Conservation (phyloP, 2,797 vertebrate species). For the Clarias laeviceps region DNA sequence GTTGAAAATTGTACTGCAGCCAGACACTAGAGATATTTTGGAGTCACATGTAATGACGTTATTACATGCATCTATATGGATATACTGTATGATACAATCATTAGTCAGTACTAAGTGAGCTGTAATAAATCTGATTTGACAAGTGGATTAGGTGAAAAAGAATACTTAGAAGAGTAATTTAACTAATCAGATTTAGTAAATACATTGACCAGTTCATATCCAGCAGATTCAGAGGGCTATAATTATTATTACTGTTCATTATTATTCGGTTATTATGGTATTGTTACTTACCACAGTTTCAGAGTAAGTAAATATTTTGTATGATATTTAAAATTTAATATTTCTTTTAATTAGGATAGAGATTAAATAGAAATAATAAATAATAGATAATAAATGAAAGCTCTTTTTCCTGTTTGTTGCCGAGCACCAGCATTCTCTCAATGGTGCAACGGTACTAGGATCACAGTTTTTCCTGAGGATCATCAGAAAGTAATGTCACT, state of each 20-base stretch:
- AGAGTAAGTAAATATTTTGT: neutral
- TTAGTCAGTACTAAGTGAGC: neutral
- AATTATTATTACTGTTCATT: no score
- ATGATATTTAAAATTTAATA: neutral
- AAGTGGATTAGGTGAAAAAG: neutral
- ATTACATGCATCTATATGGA: neutral
- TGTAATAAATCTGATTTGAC: neutral
- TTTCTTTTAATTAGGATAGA: neutral
- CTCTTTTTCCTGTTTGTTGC: neutral
- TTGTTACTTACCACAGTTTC: neutral
- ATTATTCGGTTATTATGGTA: no score
- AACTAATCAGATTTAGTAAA: neutral
- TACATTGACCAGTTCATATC: neutral
- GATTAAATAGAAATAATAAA: neutral
- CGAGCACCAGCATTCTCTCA: no score
- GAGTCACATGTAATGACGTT: neutral
- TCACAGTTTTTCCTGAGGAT: no score
- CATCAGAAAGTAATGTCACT: no score
- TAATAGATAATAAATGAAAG: neutral
- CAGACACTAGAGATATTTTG: neutral
- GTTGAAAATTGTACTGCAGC: neutral
- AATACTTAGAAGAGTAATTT: neutral
- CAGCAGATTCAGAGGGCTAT: neutral
- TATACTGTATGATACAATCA: neutral
- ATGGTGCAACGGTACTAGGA: no score